These are phyloP conservation scores for Chloropsis cyanopogon DNA, from an alignment of 2,113 vertebrate genomes.

Conservation along the genomic window DNA sequence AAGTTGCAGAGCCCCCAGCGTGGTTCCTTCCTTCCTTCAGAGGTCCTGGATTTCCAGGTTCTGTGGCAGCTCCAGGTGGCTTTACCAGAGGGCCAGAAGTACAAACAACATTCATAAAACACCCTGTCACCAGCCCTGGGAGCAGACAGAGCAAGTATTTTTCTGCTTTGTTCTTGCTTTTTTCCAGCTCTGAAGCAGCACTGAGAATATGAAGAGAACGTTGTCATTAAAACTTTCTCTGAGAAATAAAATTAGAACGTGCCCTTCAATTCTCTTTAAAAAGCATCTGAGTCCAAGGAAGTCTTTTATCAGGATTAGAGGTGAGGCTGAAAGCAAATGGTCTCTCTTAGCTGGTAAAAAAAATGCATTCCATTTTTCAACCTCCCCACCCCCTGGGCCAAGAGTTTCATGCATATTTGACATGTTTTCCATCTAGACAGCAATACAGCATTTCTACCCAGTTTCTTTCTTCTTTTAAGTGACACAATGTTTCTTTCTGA, in stretches of 20 bases:
- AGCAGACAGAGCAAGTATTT: neutral
- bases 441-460: slow-evolving; percentile 19
- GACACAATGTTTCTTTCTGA: neutral
- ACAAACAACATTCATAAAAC: neutral
- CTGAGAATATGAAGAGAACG: neutral
- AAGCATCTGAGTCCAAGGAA: slow-evolving; percentile 50
- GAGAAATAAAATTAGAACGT: slow-evolving; percentile 26
- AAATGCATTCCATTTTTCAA: slow-evolving; percentile 20
- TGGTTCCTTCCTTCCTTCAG: neutral
- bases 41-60: neutral
- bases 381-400: slow-evolving; percentile 12
- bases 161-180: neutral
- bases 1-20: neutral
- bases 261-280: slow-evolving; percentile 55
- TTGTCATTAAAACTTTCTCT: neutral
- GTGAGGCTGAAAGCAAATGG: slow-evolving; percentile 64
- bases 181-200: neutral
- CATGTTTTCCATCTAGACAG: slow-evolving; percentile 61
- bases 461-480: neutral
- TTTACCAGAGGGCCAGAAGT: neutral
- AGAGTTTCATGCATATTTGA: slow-evolving; percentile 69
- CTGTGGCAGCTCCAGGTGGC: neutral
- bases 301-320: slow-evolving; percentile 67
- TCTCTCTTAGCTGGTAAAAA: slow-evolving; percentile 37
- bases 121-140: neutral